Evolutionary conservation across 2,888 invertebrate genomes (phyloP), one percentile per base, ranked within the genome.

Genomic region (Allacma fusca): DNA sequence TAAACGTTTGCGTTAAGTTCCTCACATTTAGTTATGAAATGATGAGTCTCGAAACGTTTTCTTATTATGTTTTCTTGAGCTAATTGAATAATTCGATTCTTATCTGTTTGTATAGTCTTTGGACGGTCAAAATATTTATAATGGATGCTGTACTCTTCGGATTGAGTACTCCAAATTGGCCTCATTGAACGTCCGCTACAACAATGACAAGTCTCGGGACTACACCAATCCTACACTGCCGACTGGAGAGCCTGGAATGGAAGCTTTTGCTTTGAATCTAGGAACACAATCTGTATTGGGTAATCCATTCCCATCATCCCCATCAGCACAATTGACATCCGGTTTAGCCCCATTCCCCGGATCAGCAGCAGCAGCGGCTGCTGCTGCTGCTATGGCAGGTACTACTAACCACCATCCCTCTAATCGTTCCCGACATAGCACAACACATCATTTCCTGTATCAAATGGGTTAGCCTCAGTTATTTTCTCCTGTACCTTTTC

Each of bases 121-220:
- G 85, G 98, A 99, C 87, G 98, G 98, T 65, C 98, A 99, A 89
- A 98, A 98, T 88, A 97, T 98, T 86, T 99, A 98, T 91, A 98
- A 97, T 88, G 97, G 97, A 79, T 99, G 99, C 90, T 98, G 98
- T 90, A 98, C 98, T 77, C 91, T 99, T 86, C 94, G 98, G 88
- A 98, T 99, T 88, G 98, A 99, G 89, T 99, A 97, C 90, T 97
- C 97, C 85, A 99, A 99, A 89, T 92, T 99, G 91, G 94, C 95
- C 85, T 96, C 95, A 85, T 91, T 99, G 85, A 98, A 98, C 89
- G 98, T 99, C 85, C 97, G 98, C 88, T 99, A 97, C 90, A 99
- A 99, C 91, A 99, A 99, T 89, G 99, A 99, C 90, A 99, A 99
- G 89, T 97, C 97, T 80, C 91, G 98, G 80, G 99, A 99, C 89